These are phyloP conservation scores for Elmis aenea DNA, from an alignment of 2,888 invertebrate species.

Conservation along the genomic window DNA sequence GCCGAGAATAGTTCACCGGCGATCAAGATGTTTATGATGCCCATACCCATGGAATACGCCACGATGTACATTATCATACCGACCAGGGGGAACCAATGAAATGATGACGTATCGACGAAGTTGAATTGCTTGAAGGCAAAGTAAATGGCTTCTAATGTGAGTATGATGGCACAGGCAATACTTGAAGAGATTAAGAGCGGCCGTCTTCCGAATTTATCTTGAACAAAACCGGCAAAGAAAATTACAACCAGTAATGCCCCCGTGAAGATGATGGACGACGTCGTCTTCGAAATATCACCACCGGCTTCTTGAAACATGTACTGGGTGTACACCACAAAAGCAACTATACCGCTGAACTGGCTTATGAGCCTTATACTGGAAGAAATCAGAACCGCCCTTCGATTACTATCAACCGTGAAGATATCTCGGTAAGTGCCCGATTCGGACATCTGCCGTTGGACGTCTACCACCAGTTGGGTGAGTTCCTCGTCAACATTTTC, in stretches of 20 bases:
- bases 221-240: constrained; percentile 19
- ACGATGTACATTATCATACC: constrained; percentile 26
- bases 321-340: constrained; percentile 33
- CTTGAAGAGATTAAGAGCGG: constrained; percentile 28
- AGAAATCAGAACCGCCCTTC: constrained; percentile 32
- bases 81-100: constrained; percentile 31
- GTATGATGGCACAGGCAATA: constrained; percentile 22
- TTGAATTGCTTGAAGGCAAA: constrained; percentile 27
- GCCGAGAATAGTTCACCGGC: constrained; percentile 36
- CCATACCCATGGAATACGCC: constrained; percentile 16
- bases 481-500: constrained; percentile 27
- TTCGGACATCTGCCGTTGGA: constrained; percentile 36
- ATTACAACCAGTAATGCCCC: constrained; percentile 15
- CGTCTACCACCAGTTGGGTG: constrained; percentile 26
- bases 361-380: constrained; percentile 34
- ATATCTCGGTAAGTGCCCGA: constrained; percentile 35
- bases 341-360: constrained; percentile 33
- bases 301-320: constrained; percentile 36
- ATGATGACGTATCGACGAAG: constrained; percentile 16
- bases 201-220: constrained; percentile 31
- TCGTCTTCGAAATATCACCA: constrained; percentile 27
- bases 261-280: constrained; percentile 31
- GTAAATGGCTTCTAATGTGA: constrained; percentile 27
- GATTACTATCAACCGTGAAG: constrained; percentile 30
- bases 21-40: constrained; percentile 28